phyloP scores from a whole-genome alignment of 2,888 invertebrate species.

The Pocota personata region DNA sequence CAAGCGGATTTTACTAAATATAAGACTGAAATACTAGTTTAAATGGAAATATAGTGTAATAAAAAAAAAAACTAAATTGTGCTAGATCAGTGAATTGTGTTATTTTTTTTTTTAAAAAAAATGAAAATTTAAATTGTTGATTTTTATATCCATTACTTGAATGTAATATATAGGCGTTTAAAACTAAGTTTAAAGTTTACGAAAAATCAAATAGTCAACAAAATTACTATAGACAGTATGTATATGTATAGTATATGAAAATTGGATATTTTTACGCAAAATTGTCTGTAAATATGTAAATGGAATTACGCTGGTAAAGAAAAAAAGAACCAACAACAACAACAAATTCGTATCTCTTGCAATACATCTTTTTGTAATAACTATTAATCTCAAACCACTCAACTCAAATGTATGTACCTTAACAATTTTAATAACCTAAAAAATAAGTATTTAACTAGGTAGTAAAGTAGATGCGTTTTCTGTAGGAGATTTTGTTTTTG shows the following conservation, averaged over 20 bases:
- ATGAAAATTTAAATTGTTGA: constrained; percentile 26
- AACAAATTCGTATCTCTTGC: constrained; percentile 29
- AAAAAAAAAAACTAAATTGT: neutral
- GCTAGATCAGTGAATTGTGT: constrained; percentile 32
- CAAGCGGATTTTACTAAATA: constrained; percentile 82
- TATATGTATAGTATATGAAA: constrained; percentile 3
- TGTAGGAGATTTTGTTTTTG: constrained; percentile 8
- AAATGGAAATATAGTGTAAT: constrained; percentile 68
- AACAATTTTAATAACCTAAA: constrained; percentile 22
- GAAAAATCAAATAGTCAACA: neutral
- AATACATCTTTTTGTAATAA: constrained; percentile 42
- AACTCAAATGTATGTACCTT: constrained; percentile 62
- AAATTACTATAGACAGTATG: neutral
- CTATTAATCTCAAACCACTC: constrained; percentile 44
- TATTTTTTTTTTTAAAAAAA: constrained; percentile 17
- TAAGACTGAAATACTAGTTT: constrained; percentile 83
- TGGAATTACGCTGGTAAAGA: neutral
- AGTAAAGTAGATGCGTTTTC: constrained; percentile 15
- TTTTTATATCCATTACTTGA: constrained; percentile 64
- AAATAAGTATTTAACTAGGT: constrained; percentile 4
- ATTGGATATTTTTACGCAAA: constrained; percentile 12
- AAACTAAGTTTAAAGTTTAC: constrained; percentile 61
- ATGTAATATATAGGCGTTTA: constrained; percentile 75
- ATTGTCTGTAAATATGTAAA: constrained; percentile 62
- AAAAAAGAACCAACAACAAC: constrained; percentile 18